These are phyloP conservation scores for Taphrorychus bicolor DNA, from an alignment of 2,888 invertebrate genomes.

Conservation along the genomic window DNA sequence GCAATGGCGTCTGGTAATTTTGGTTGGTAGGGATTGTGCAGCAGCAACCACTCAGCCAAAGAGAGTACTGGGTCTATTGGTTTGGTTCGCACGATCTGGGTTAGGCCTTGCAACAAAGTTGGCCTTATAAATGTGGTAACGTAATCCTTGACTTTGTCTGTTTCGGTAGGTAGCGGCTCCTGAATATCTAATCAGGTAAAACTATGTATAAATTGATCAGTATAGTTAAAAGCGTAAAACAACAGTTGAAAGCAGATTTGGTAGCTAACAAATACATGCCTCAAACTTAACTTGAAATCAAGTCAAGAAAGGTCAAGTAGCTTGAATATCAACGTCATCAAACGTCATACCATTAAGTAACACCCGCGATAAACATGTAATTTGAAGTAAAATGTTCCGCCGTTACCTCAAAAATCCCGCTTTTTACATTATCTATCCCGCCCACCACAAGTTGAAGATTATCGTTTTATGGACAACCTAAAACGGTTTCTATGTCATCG, in stretches of 20 bases:
- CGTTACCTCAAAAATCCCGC: too few species aligned
- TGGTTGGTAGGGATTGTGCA: conserved; percentile 79
- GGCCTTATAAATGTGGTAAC: conserved; percentile 72
- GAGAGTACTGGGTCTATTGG: conserved; percentile 80
- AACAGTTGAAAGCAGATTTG: neutral
- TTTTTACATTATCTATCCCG: too few species aligned
- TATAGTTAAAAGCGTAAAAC: neutral
- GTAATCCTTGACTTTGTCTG: conserved; percentile 71
- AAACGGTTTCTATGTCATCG: too few species aligned
- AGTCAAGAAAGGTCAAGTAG: too few species aligned
- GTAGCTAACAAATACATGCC: neutral
- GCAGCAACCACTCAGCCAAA: conserved; percentile 78
- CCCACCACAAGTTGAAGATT: too few species aligned
- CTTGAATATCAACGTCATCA: too few species aligned
- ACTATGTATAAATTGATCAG: neutral
- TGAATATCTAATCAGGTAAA: conserved; percentile 69
- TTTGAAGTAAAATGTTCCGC: too few species aligned
- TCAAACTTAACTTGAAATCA: neutral
- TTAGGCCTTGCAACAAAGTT: conserved; percentile 68
- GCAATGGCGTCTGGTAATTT: conserved; percentile 54
- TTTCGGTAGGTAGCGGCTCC: conserved; percentile 72
- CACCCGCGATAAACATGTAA: too few species aligned
- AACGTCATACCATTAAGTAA: too few species aligned
- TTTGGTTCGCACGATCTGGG: conserved; percentile 72
- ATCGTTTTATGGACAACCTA: too few species aligned